Evolutionary conservation across 2,888 invertebrate genomes (phyloP).

Genomic region (Cheilosia scutellata): DNA sequence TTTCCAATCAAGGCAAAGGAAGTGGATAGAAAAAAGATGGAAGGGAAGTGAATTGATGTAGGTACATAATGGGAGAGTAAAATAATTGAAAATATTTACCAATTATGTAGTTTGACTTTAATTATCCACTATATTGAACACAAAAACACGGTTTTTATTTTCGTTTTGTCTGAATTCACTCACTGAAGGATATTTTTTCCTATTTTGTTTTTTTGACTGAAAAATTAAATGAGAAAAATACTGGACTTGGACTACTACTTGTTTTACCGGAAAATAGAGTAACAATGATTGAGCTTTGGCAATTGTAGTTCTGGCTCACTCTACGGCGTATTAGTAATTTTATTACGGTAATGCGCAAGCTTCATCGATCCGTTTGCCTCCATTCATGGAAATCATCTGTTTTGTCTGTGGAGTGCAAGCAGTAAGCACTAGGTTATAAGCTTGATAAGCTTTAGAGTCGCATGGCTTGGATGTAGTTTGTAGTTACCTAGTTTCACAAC

Average conservation of each 20-base stretch:
- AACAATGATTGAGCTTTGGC: constrained; percentile 59
- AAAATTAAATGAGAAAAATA: constrained; percentile 21
- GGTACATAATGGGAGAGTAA: constrained; percentile 9
- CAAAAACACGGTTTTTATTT: not conserved
- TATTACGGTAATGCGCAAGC: constrained; percentile 60
- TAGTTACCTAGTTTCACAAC: not conserved
- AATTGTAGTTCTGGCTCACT: constrained; percentile 68
- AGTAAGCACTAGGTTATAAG: too few species aligned
- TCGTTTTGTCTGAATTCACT: not conserved
- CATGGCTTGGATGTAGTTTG: not conserved
- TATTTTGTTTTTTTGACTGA: constrained; percentile 7
- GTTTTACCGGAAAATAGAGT: constrained; percentile 72
- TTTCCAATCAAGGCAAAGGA: constrained; percentile 15
- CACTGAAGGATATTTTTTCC: constrained; percentile 12
- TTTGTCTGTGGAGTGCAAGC: constrained; percentile 58
- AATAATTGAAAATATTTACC: constrained; percentile 25
- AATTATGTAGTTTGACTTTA: not conserved
- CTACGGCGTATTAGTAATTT: constrained; percentile 71
- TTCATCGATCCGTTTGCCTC: constrained; percentile 63
- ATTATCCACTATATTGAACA: not conserved
- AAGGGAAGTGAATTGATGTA: not conserved
- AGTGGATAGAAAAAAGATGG: not conserved
- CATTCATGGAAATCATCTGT: constrained; percentile 61
- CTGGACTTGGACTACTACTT: constrained; percentile 50
- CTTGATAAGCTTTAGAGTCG: not conserved